phyloP scores from a whole-genome alignment of 2,888 invertebrate genomes.

The Aspidiotus rigidus region DNA sequence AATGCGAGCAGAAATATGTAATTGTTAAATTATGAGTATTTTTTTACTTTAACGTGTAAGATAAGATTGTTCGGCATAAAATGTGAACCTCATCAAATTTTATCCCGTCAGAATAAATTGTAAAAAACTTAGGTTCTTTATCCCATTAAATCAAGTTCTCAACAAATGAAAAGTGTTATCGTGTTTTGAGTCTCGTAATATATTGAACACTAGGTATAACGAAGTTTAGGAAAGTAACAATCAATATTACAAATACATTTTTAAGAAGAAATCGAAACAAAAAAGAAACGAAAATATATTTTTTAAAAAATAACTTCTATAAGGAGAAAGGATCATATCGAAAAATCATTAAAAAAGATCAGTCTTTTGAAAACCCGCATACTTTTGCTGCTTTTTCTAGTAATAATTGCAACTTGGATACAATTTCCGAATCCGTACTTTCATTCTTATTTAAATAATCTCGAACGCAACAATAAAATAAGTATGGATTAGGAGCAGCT shows the following conservation, averaged over 20 bases:
- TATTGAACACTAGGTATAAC: too few species aligned
- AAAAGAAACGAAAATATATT: background rate
- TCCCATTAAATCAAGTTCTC: too few species aligned
- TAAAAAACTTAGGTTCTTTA: too few species aligned
- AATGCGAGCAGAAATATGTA: too few species aligned
- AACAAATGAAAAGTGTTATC: too few species aligned
- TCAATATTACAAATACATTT: background rate
- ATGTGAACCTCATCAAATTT: too few species aligned
- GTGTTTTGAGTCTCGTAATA: too few species aligned
- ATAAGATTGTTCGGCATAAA: too few species aligned
- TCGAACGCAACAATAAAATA: conserved; percentile 5
- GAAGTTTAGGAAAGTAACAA: too few species aligned
- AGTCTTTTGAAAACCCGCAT: conserved; percentile 11
- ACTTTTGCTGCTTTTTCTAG: background rate
- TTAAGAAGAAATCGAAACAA: background rate
- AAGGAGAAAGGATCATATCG: background rate
- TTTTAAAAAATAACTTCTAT: background rate
- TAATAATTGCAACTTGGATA: conserved; percentile 4
- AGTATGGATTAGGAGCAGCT: conserved; percentile 22
- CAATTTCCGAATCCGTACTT: conserved; percentile 5
- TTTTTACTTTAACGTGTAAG: too few species aligned
- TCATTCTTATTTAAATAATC: conserved; percentile 6
- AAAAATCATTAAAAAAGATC: conserved; percentile 8
- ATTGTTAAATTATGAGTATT: too few species aligned
- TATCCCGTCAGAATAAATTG: too few species aligned